Percentiles rank a stretch among this genome's conserved stretches.
Conservation (phyloP, 2,797 vertebrate genomes). For the Chaunax sp. region DNA sequence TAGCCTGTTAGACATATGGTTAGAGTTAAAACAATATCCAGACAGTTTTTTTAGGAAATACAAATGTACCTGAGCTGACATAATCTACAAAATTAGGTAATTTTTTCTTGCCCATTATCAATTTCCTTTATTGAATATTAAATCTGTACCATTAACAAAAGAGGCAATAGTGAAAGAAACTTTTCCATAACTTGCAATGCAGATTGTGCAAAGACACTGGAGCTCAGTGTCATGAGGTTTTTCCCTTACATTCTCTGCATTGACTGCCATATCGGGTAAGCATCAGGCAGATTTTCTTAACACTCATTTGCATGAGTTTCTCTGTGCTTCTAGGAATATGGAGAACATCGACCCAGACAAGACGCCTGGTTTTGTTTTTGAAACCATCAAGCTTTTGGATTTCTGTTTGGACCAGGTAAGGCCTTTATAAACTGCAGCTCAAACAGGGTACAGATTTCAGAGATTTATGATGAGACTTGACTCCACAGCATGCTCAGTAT, state of each 20-base stretch:
- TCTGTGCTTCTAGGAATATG: constrained; percentile 85
- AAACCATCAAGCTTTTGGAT: constrained; percentile 87
- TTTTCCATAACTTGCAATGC: background rate
- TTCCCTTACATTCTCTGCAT: background rate
- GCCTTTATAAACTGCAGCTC: constrained; percentile 4
- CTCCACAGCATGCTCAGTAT: constrained; percentile 8
- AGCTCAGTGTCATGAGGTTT: no score
- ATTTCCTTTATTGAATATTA: background rate
- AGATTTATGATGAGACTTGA: constrained; percentile 36
- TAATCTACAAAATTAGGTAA: no score
- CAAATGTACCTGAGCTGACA: background rate
- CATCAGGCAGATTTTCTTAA: constrained; percentile 9
- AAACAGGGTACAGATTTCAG: constrained; percentile 10
- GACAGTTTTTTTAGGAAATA: no score
- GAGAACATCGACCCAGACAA: constrained; percentile 91
- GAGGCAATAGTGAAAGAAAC: background rate
- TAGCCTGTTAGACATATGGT: background rate
- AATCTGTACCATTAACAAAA: background rate
- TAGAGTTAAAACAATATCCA: background rate
- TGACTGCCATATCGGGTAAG: background rate
- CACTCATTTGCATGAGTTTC: constrained; percentile 22
- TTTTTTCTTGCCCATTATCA: no score
- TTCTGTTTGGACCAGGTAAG: constrained; percentile 87
- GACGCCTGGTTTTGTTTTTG: constrained; percentile 87
- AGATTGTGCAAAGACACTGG: no score